Evolutionary conservation across 2,888 invertebrate species (phyloP), one percentile per base, ranked within the genome.

Genomic region (Agrilus biguttatus): DNA sequence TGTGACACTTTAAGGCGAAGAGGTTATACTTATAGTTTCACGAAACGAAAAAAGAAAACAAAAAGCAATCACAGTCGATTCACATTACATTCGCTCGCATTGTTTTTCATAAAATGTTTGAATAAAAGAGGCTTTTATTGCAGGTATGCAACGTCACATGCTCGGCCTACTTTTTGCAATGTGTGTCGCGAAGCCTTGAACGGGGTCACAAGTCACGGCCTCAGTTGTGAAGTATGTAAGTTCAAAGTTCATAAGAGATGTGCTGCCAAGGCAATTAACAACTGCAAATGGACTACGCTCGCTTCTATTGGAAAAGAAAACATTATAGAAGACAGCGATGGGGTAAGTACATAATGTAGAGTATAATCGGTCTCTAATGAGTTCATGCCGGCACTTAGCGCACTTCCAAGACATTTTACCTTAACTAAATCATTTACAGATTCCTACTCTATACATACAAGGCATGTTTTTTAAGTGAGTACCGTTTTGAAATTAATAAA

Each of bases 231-330:
- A 69, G 86, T 96, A 33, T 96, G 96, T 76, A 96, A 96, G 72
- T 89, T 88, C 68, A 95, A 96, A 65, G 90, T 91, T 47, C 96
- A 97, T 70, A 95, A 95, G 68, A 73, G 89, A 42, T 97, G 96
- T 66, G 92, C 92, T 1, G 78, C 84, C 43, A 87, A 91, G 58
- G 91, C 95, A 42, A 83, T 87, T 57, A 86, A 87, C 53, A 90
- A 89, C 60, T 97, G 96, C 74, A 97, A 97, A 65, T 96, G 96
- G 96, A 96, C 92, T 53, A 93, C 93, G 35, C 73, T 96, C 52
- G 87, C 93, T 6, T 90, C 90, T 36, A 83, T 97, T 44, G 93
- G 93, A n/a, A 86, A 86, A 57, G 89, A 93, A 54, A 28, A 28
- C 28, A 84, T 93, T 43, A 88, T 95, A 40, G 93, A 95, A 60